Conservation (phyloP, 1,140 invertebrate genomes). For the Drosophila yakuba region DNA sequence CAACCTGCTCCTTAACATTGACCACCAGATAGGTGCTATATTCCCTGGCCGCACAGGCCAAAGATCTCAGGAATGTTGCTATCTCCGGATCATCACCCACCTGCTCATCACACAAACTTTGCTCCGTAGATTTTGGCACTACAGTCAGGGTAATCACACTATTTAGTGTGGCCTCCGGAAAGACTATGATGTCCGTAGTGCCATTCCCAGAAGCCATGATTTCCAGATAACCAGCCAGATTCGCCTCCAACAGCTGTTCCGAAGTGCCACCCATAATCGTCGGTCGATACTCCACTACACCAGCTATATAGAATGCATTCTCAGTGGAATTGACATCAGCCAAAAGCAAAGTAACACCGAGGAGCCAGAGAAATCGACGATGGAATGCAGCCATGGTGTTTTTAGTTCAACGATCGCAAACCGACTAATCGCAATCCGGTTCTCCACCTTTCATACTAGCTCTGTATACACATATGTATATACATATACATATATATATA, state of each 20-base stretch:
- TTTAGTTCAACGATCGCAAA: neutral
- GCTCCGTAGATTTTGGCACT: slow-evolving; percentile 49
- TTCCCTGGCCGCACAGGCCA: slow-evolving; percentile 66
- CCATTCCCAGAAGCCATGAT: slow-evolving; percentile 55
- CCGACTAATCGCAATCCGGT: slow-evolving; percentile 10
- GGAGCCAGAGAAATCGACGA: neutral
- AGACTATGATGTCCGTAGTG: slow-evolving; percentile 92
- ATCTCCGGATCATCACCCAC: slow-evolving; percentile 7
- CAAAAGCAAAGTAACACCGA: neutral
- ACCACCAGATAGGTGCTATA: slow-evolving; percentile 87
- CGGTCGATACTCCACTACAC: slow-evolving; percentile 85
- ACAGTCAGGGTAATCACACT: slow-evolving; percentile 57
- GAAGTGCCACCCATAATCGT: slow-evolving; percentile 36
- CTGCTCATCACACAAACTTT: slow-evolving; percentile 32
- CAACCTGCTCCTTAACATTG: slow-evolving; percentile 88
- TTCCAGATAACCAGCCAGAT: slow-evolving; percentile 63
- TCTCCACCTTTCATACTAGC: neutral
- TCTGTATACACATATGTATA: too few species aligned
- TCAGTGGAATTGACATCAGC: neutral
- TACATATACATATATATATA: neutral
- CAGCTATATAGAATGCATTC: slow-evolving; percentile 85
- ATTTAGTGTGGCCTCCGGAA: slow-evolving; percentile 89
- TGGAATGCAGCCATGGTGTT: neutral
- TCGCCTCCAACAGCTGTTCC: slow-evolving; percentile 52
- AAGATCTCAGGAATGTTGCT: slow-evolving; percentile 42